Evolutionary conservation across 2,888 invertebrate genomes (phyloP), one percentile per base, ranked within the genome.

Genomic region (Hermaeophaga mercurialis): DNA sequence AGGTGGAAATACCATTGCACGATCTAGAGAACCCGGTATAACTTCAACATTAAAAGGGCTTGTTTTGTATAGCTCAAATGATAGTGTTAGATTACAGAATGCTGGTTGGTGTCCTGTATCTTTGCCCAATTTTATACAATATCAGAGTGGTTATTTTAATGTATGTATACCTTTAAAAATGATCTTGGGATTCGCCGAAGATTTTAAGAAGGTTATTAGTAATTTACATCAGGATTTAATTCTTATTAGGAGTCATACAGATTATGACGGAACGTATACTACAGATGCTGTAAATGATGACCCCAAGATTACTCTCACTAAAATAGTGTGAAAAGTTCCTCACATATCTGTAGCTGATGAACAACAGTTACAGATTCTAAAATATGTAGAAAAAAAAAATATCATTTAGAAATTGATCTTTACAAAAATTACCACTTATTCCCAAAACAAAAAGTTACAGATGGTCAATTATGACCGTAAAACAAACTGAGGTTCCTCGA

Each of bases 151-250:
- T 2, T 12, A 36, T 11, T 36, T 36, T 12, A 36, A 12, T 17
- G 36, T 36, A 4, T 43, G 24, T n/a, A 43, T 59, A 15, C 59
- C 61, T 3, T 19, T 61, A 11, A 50, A 57, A 41, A 8, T 52
- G 26, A 28, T 38, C 7, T 14, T 22, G 4, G 54, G 56, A 18
- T 57, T 57, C 24, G 54, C 54, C 38, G 54, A 60, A 48, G 58
- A 58, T 46, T 59, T 56, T 41, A 24, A 45, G 18, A 63, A 61
- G 48, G 39, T 59, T 28, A 59, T 65, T 11, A 15, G 59, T 4
- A 61, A 61, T 45, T 34, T 61, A 28, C 39, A 31, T 45, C 65
- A 64, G 36, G 64, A 59, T 48, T 47, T 63, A 22, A 56, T 61
- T n/a, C 24, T 61, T 19, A 57, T 63, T 33, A 44, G 56, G 17